phyloP scores from a whole-genome alignment of 2,888 invertebrate species.

The Drosophila paracracens region DNA sequence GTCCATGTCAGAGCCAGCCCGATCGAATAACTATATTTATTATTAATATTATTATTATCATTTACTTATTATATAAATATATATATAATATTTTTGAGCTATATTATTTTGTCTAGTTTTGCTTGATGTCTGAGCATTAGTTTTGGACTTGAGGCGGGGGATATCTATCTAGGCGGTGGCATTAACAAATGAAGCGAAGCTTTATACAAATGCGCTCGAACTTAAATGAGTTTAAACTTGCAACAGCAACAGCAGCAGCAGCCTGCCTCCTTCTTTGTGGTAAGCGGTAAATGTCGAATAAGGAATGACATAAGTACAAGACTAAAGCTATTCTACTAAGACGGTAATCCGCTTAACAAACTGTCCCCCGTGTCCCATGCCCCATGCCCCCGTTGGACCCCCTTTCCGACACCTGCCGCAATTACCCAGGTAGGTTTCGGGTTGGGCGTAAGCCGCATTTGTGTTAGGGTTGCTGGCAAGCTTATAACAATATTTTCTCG shows the following conservation, averaged over 20 bases:
- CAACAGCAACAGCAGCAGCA: not conserved
- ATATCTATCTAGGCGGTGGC: not conserved
- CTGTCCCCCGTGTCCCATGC: not conserved
- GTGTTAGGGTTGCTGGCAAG: constrained; percentile 39
- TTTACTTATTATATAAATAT: too few species aligned
- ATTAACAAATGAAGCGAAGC: not conserved
- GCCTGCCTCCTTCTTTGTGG: not conserved
- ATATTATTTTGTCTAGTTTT: too few species aligned
- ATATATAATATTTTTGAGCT: too few species aligned
- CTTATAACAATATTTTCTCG: constrained; percentile 35
- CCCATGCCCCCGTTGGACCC: not conserved
- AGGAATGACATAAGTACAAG: not conserved
- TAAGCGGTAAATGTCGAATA: constrained; percentile 1
- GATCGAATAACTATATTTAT: not conserved
- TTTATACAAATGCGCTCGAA: not conserved
- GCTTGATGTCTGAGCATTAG: not conserved
- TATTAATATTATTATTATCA: too few species aligned
- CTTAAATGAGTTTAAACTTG: not conserved
- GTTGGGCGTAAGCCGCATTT: constrained; percentile 39
- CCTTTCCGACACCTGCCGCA: not conserved
- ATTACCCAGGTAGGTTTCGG: not conserved
- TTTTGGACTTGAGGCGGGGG: not conserved
- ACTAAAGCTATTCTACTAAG: constrained; percentile 1
- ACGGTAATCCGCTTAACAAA: not conserved
- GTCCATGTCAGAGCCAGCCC: not conserved